A percentile compares a stretch with the other conserved stretches of the same genome.
phyloP scores from a whole-genome alignment of 2,113 vertebrate species.

The Gymnarchus niloticus region DNA sequence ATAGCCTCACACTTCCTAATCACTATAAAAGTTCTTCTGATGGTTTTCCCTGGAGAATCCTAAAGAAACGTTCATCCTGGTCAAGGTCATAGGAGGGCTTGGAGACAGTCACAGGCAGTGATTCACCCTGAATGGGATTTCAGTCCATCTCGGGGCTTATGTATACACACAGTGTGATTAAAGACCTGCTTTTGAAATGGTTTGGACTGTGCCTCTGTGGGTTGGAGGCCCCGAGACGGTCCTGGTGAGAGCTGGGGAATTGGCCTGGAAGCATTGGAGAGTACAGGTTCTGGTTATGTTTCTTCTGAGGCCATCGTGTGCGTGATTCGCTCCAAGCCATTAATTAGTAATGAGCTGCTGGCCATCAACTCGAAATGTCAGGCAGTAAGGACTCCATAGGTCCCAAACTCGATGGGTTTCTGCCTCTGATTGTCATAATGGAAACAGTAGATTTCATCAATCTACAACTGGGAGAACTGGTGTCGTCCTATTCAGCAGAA shows the following conservation, averaged over 20 bases:
- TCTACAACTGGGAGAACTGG: neutral
- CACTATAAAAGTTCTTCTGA: neutral
- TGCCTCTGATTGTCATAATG: neutral
- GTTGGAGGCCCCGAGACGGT: neutral
- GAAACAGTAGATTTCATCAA: neutral
- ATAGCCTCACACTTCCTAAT: too few species aligned
- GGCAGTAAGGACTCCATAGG: neutral
- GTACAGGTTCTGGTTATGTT: neutral
- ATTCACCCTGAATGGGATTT: too few species aligned
- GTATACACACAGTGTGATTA: too few species aligned
- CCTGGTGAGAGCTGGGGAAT: neutral
- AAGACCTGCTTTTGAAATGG: neutral
- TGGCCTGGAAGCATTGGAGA: neutral
- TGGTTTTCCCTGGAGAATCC: neutral
- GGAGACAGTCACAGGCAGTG: neutral
- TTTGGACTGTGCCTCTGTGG: neutral
- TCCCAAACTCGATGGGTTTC: neutral
- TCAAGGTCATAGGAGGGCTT: neutral
- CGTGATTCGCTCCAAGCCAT: neutral
- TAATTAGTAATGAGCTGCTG: conserved; percentile 23
- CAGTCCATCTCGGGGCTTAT: too few species aligned
- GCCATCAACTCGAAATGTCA: conserved; percentile 3
- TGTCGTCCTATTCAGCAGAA: neutral
- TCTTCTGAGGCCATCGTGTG: neutral
- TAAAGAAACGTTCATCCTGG: too few species aligned